These are phyloP conservation scores for Pollachius pollachius DNA, from an alignment of 2,113 vertebrate genomes.

Conservation along the genomic window DNA sequence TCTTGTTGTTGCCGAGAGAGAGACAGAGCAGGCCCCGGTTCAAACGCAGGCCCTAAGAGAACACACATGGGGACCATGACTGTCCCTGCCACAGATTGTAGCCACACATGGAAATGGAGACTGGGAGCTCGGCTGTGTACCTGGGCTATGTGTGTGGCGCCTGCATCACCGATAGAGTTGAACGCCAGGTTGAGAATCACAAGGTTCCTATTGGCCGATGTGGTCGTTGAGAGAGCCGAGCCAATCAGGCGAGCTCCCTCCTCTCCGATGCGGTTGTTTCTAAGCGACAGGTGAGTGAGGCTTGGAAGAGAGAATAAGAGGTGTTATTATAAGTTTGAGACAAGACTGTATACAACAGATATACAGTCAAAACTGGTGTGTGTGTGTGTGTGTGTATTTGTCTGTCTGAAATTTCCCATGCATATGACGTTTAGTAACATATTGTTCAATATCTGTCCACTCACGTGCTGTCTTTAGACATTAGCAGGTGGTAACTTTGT, in stretches of 20 bases:
- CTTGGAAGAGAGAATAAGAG: slow-evolving; percentile 51
- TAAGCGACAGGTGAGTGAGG: slow-evolving; percentile 77
- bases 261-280: slow-evolving; percentile 78
- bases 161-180: slow-evolving; percentile 81
- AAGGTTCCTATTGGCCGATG: slow-evolving; percentile 70
- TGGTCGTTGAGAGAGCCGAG: slow-evolving; percentile 69
- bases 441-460: slow-evolving; percentile 21
- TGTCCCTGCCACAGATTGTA: no score
- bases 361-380: neutral
- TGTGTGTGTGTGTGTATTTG: slow-evolving; percentile 6
- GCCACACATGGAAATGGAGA: no score
- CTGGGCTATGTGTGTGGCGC: slow-evolving; percentile 77
- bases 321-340: neutral
- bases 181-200: slow-evolving; percentile 80
- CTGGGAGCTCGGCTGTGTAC: slow-evolving; percentile 51
- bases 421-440: neutral
- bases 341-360: neutral
- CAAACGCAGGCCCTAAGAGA: slow-evolving; percentile 79
- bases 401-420: neutral
- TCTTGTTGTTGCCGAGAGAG: slow-evolving; percentile 80
- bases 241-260: slow-evolving; percentile 74
- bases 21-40: slow-evolving; percentile 82
- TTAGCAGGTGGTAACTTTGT: slow-evolving; percentile 72
- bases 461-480: slow-evolving; percentile 76
- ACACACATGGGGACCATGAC: slow-evolving; percentile 5